Base-by-base conservation (phyloP, 2,888 invertebrate species). In the Archips crataeganus region DNA sequence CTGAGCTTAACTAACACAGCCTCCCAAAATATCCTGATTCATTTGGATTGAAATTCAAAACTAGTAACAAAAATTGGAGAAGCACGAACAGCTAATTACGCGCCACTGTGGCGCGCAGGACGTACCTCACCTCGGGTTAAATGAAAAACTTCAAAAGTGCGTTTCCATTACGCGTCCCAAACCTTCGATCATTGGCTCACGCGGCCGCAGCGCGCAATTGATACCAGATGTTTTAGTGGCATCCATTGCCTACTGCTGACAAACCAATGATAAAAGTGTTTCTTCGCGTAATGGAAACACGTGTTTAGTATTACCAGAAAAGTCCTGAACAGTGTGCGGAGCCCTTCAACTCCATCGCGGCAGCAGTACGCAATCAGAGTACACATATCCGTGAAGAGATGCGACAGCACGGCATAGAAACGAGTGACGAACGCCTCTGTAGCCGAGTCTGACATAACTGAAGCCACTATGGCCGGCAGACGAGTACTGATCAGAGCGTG, bases 351-450 rank as follows among this genome's bases (percentile, higher is more conserved):
- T 0, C 87, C 87, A 1, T 87, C 80, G 0, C 74, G 71, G 75
- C 89, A 87, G 74, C 85, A 84, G 71, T 83, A 78, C 1, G 81
- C 77, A 10, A 91, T 75, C 2, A 91, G 79, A 0, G 87, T 78
- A 77, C 90, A 90, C 45, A 90, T 68, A 63, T 92, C 91, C 2
- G 78, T 81, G 80, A 84, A 90, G 15, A 91, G 79, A 0, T 87
- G 79, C 1, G 83, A 70, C 76, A 89, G 84, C 11, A 87, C 79
- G 2, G 80, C 74, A 76, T 89, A 91, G 84, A 90, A 90, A 0
- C 88, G 82, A 0, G 84, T 77, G 0, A 82, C 80, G 73, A 84
- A 84, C 71, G 76, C 49, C 0, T 86, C 87, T 0, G 78, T 79
- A 15, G 68, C 51, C 0, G 80, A 78, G 0, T 87, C 84, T 0